Percentiles rank a stretch among this genome's conserved stretches.
Conservation (phyloP, 64 coral and sea anemone species). For the Stylophora pistillata region DNA sequence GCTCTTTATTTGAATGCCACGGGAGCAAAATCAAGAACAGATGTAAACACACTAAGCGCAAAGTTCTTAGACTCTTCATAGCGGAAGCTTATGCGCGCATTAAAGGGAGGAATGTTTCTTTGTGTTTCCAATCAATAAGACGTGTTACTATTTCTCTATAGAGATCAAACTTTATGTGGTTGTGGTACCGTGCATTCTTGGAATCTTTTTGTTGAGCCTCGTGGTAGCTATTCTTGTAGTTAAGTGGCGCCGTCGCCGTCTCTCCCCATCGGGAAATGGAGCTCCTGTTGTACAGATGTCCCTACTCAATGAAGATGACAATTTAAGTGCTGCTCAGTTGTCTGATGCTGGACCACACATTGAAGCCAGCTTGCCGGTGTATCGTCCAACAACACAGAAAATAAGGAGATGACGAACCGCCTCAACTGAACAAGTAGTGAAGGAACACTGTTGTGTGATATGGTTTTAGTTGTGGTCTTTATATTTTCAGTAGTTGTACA, state of each 20-base stretch:
- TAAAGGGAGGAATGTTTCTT: too few species aligned
- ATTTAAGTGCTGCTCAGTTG: slow-evolving; percentile 21
- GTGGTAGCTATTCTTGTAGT: slow-evolving; percentile 1
- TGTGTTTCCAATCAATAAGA: background rate
- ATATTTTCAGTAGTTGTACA: background rate
- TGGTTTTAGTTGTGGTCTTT: background rate
- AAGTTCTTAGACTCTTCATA: background rate
- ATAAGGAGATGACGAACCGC: background rate
- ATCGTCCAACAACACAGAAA: slow-evolving; percentile 26
- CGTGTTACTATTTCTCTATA: background rate
- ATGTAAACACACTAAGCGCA: background rate
- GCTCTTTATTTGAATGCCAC: too few species aligned
- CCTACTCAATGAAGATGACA: slow-evolving; percentile 6
- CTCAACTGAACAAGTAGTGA: background rate
- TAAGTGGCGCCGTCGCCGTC: slow-evolving; percentile 6
- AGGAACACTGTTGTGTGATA: too few species aligned
- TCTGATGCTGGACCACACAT: slow-evolving; percentile 12
- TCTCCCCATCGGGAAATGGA: background rate
- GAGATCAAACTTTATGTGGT: slow-evolving; percentile 22
- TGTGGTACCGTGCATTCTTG: slow-evolving; percentile 8
- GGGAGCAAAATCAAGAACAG: too few species aligned
- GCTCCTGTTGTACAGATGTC: slow-evolving; percentile 33
- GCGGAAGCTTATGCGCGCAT: too few species aligned
- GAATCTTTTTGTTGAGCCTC: background rate
- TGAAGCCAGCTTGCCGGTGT: slow-evolving; percentile 29